Base-by-base conservation (phyloP, 2,888 invertebrate genomes). In the Habrosyne pyritoides region DNA sequence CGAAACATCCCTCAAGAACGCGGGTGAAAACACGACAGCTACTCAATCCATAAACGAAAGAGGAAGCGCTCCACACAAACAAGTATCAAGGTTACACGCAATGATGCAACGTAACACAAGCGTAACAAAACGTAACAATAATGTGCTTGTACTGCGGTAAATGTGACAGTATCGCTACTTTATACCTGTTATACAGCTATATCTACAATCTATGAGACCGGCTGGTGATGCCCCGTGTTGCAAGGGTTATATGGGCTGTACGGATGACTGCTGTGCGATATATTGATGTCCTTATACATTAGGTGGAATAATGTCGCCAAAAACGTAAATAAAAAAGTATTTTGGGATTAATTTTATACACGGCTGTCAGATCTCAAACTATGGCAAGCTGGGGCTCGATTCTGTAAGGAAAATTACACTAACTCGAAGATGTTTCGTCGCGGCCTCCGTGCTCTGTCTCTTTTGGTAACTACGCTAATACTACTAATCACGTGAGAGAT, bases 171-270 rank as follows among this genome's bases (percentile, higher is more conserved):
- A 42, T 14, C 14, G 14, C n/a, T 1, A n/a, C 42, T 42, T 18
- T 42, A 42, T 7, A 18, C 2, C 7, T 18, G 18, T 42, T 42
- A 12, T 12, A n/a, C 2, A 33, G 33, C 30, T 30, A 30, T 36
- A 18, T 42, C 42, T 33, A 33, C n/a, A 33, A 33, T 33, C 33
- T 33, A n/a, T n/a, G 33, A n/a, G 33, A 33, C 33, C n/a, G 33
- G 33, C 33, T n/a, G 1, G 33, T 33, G 33, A 33, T 33, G 33
- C 33, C 33, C 33, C n/a, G n/a, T n/a, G n/a, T n/a, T n/a, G 67
- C 67, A 59, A 50, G 55, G 50, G 28, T 46, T 49, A 49, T 53
- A 57, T 52, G 50, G 52, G 50, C 53, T 49, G 26, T 47, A 53
- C 52, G 36, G 56, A 55, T 49, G 53, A 51, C 42, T 33, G 33